Conservation (phyloP, 92 coral and sea anemone genomes). For the Porites lobata region DNA sequence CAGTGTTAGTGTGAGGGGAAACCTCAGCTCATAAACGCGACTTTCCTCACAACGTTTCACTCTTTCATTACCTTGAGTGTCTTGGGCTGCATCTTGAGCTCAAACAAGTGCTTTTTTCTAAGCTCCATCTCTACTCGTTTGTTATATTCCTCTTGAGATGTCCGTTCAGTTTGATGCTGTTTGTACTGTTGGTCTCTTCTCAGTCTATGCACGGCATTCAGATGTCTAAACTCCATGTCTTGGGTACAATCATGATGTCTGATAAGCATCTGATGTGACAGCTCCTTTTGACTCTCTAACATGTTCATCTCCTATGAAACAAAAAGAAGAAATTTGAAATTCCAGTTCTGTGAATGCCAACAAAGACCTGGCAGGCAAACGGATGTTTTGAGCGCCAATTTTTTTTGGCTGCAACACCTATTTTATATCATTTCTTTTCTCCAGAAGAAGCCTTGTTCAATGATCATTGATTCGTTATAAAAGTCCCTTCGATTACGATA, state of each 20-base stretch:
- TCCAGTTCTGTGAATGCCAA: too few relatives aligned
- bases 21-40: too few relatives aligned
- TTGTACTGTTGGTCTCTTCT: constrained; percentile 96
- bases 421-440: too few relatives aligned
- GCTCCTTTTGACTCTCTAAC: constrained; percentile 89
- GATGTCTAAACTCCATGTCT: constrained; percentile 95
- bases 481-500: too few relatives aligned
- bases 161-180: constrained; percentile 96
- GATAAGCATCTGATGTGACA: constrained; percentile 93
- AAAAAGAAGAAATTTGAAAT: background rate
- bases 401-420: too few relatives aligned
- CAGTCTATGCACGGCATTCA: constrained; percentile 88
- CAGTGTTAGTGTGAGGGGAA: too few relatives aligned
- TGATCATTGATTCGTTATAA: too few relatives aligned
- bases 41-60: too few relatives aligned
- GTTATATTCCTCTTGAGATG: constrained; percentile 97
- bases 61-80: constrained; percentile 84
- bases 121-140: constrained; percentile 94
- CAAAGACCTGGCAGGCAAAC: too few relatives aligned
- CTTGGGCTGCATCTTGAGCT: constrained; percentile 98
- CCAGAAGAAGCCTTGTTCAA: too few relatives aligned
- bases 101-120: constrained; percentile 86
- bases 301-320: constrained; percentile 91
- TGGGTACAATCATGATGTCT: constrained; percentile 99
- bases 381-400: too few relatives aligned